Base-by-base conservation (phyloP, 2,888 invertebrate species). In the Limnephilus marmoratus region DNA sequence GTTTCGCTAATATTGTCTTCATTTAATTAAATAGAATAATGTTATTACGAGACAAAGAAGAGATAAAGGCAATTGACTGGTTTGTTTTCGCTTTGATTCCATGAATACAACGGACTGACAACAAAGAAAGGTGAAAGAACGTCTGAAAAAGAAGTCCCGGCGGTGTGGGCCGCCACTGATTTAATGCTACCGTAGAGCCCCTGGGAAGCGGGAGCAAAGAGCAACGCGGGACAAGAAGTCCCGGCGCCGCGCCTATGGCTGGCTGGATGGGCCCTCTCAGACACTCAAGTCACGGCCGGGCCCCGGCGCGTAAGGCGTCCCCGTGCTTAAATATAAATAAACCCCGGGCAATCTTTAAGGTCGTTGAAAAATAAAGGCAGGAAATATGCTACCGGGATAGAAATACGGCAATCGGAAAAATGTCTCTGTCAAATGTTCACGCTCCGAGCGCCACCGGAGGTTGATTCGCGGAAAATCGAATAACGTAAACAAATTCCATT, bases 281-380 rank as follows among this genome's bases (percentile, higher is more conserved):
- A 53, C 85, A 92, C 87, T 41, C 93, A 85, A 91, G 93, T 93
- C 93, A 93, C 93, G 93, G 85, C 90, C n/a, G 90, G n/a, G 68
- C 83, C 82, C 82, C 85, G 85, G 53, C 68, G 88, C 31, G 88
- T 88, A 53, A 29, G 68, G 91, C 91, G 91, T 91, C 68, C 80
- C 85, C 90, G 85, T 92, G 92, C 92, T 92, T 93, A 93, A 93
- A 93, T 93, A 93, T 93, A 93, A 93, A 93, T 93, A 93, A 93
- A 93, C 92, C 93, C 82, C 90, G 90, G 93, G 41, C 92, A 90
- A 92, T 90, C 92, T 92, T 91, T 90, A 85, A 85, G 89, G 92
- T 91, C 92, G 92, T 91, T 91, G 92, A 85, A 91, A 93, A 93
- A 93, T 93, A 93, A 93, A 92, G 90, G 92, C 90, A 91, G 90